Percentiles rank a stretch among this genome's conserved stretches.
Evolutionary conservation across 30 jellyfish, hydroid and myxozoan genomes (phyloP).

Genomic region (Hydractinia echinata): DNA sequence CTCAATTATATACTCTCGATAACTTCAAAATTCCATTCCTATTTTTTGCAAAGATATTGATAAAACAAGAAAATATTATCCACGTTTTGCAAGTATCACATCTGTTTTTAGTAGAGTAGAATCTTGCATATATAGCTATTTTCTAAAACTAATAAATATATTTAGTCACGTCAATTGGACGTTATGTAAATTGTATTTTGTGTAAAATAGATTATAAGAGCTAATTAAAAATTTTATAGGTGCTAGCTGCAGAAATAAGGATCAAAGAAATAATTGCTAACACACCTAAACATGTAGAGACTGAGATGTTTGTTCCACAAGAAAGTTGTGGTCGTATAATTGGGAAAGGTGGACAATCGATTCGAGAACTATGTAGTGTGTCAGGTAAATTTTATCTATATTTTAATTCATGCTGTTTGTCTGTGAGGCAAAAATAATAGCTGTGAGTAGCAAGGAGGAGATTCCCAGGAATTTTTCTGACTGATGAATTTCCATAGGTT

Average conservation of each 20-base stretch:
- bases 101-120: too few species aligned
- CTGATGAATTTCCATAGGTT: background rate
- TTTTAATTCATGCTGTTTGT: background rate
- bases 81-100: too few species aligned
- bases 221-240: conserved; percentile 13
- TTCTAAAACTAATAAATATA: too few species aligned
- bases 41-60: too few species aligned
- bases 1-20: too few species aligned
- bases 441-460: background rate
- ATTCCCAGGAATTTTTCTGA: background rate
- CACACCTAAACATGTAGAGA: conserved; percentile 35
- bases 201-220: background rate
- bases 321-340: conserved; percentile 71
- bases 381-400: conserved; percentile 46
- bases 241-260: conserved; percentile 51
- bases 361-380: conserved; percentile 52
- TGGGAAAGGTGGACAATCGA: conserved; percentile 83
- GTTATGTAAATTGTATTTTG: background rate
- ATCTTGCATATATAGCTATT: too few species aligned
- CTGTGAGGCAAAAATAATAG: background rate
- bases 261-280: conserved; percentile 52
- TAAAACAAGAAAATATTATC: too few species aligned
- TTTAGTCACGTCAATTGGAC: too few species aligned
- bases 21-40: too few species aligned
- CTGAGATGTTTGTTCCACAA: conserved; percentile 63